phyloP scores from a whole-genome alignment of 2,888 invertebrate genomes.

The Nasonia oneida region DNA sequence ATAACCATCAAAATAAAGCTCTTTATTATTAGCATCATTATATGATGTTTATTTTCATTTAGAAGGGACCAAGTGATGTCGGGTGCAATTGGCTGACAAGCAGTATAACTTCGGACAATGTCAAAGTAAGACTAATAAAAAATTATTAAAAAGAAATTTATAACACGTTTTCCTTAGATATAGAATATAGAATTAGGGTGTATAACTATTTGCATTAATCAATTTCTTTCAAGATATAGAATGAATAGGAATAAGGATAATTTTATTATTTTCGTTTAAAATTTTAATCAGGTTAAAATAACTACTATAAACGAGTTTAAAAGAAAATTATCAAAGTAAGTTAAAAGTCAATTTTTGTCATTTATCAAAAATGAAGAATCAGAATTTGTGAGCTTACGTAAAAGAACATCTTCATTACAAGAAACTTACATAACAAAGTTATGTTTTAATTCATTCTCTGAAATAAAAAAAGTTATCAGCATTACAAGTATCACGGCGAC shows the following conservation, averaged over 20 bases:
- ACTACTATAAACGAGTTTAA: too few species aligned
- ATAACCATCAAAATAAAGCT: background rate
- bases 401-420: background rate
- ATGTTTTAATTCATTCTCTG: background rate
- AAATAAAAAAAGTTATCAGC: background rate
- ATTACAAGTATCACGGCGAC: background rate
- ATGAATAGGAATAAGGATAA: too few species aligned
- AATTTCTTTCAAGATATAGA: too few species aligned
- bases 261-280: too few species aligned
- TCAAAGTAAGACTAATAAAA: slow-evolving; percentile 74
- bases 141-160: background rate
- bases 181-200: background rate
- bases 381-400: too few species aligned
- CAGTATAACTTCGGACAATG: slow-evolving; percentile 74
- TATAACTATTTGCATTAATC: background rate
- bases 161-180: background rate
- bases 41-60: slow-evolving; percentile 62
- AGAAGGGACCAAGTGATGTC: slow-evolving; percentile 80
- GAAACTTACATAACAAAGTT: background rate
- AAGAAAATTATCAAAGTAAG: too few species aligned
- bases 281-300: too few species aligned
- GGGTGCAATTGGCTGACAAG: slow-evolving; percentile 79
- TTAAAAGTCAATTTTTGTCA: too few species aligned
- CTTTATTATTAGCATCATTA: background rate
- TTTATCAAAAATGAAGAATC: too few species aligned